Evolutionary conservation across 2,888 invertebrate genomes (phyloP), one percentile per base, ranked within the genome.

Genomic region (Clivina fossor): DNA sequence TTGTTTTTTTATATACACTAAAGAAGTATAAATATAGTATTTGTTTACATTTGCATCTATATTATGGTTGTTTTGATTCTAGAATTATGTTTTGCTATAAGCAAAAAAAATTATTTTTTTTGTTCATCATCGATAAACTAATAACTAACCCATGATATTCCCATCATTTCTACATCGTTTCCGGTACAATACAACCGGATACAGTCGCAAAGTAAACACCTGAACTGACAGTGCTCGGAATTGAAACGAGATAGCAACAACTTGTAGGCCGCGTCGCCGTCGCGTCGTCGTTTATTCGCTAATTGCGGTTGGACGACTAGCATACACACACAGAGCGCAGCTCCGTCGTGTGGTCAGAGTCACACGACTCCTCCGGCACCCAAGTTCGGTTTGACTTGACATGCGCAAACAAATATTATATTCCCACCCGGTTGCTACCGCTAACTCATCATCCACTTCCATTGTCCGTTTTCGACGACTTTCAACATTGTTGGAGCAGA

Each of bases 361-460:
- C 20, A 40, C 49, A 24, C 18, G 38, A n/a, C n/a, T n/a, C 53
- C 47, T 33, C 33, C 35, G 44, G 41, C n/a, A n/a, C n/a, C n/a
- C n/a, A n/a, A n/a, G n/a, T n/a, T 53, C 41, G 44, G 11, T 53
- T 44, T n/a, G n/a, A n/a, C n/a, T 37, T 44, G 53, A 53, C 53
- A 53, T 53, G 44, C 35, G 53, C 53, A 53, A 53, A 53, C 44
- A 50, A 19, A n/a, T n/a, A n/a, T n/a, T n/a, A n/a, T n/a, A n/a
- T 18, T 11, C 19, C 46, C 18, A 19, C 13, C n/a, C 22, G 4
- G 2, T 24, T 24, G 26, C 9, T 7, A 9, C 26, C 26, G 5
- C 26, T 24, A 24, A 7, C 4, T 4, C 47, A 20, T 11, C 41
- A 7, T 15, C 13, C 46, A 11, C 26, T 19, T 16, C 19, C 18